Evolutionary conservation across 2,113 vertebrate species (phyloP), one percentile per base, ranked within the genome.

Genomic region (Triplophysa dalaica): DNA sequence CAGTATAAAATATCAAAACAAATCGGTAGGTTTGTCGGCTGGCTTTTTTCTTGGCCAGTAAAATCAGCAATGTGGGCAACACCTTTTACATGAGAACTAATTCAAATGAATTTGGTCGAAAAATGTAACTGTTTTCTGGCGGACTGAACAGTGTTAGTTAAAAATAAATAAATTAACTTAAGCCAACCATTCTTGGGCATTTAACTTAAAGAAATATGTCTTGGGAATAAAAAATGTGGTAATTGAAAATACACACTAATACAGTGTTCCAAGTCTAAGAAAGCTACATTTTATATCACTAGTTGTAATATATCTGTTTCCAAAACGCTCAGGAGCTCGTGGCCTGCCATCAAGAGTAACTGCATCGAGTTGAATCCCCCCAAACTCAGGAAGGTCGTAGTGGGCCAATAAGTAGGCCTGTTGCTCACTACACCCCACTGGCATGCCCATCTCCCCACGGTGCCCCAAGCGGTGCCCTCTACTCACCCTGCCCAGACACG

Each of bases 391-490:
- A 74, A 56, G 60, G 54, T 76, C 43, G 24, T 62, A n/a, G 8
- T 76, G 56, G 16, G 62, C 54, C 19, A 29, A 50, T 17, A 66
- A 75, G 24, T 77, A 33, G 77, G 61, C 54, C 29, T 50, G 43
- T 61, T 68, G 45, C 56, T 65, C 54, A 9, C 63, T 56, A 63
- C 54, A 29, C 61, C 78, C 62, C 52, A 63, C n/a, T 48, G 79
- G 73, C 45, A 24, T 63, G 54, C 26, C 26, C 9, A 21, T 75
- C 70, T 65, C 62, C 24, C 66, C 8, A 22, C 58, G 61, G 43
- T 45, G 56, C 66, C 68, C 68, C 41, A 26, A 75, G 80, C 21
- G 43, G 52, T 58, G 68, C 65, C 66, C 73, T 69, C 65, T 45
- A 50, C 16, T 22, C 58, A 67, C 45, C 50, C 62, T 60, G 41